Evolutionary conservation across 2,888 invertebrate genomes (phyloP).

Genomic region (Dryomyza anilis): DNA sequence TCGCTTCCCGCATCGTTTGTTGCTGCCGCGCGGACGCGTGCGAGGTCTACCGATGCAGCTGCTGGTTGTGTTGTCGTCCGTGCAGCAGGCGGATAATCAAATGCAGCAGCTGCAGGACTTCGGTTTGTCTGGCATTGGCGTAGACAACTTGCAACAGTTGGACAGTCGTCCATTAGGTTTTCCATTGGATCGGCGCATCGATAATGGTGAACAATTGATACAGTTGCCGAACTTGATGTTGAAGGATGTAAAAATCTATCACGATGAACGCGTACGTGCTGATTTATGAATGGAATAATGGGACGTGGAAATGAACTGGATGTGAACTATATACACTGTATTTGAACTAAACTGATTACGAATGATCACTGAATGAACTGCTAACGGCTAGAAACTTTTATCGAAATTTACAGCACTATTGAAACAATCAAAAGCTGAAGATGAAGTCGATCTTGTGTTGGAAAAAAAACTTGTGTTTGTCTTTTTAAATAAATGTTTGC

Average conservation of each 20-base stretch:
- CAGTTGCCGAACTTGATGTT: conserved; percentile 44
- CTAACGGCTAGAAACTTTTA: neutral
- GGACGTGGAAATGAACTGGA: conserved; percentile 23
- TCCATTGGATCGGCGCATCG: conserved; percentile 47
- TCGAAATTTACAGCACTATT: neutral
- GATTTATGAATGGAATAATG: no score
- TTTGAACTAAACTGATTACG: neutral
- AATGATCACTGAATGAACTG: neutral
- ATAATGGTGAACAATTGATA: conserved; percentile 38
- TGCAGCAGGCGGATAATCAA: conserved; percentile 35
- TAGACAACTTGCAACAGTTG: conserved; percentile 31
- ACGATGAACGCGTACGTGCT: no score
- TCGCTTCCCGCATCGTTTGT: conserved; percentile 67
- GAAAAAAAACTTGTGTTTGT: conserved; percentile 4
- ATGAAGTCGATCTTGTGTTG: conserved; percentile 2
- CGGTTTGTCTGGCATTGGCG: conserved; percentile 37
- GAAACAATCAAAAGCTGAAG: neutral
- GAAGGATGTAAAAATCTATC: conserved; percentile 47
- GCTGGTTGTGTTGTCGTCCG: conserved; percentile 66
- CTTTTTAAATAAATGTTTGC: conserved; percentile 28
- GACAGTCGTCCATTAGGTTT: conserved; percentile 47
- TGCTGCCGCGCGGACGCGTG: conserved; percentile 68
- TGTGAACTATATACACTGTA: neutral
- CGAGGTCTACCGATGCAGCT: conserved; percentile 69
- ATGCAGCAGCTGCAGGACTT: neutral